Base-by-base conservation (phyloP, 1,140 invertebrate species). In the Copidosoma floridanum region DNA sequence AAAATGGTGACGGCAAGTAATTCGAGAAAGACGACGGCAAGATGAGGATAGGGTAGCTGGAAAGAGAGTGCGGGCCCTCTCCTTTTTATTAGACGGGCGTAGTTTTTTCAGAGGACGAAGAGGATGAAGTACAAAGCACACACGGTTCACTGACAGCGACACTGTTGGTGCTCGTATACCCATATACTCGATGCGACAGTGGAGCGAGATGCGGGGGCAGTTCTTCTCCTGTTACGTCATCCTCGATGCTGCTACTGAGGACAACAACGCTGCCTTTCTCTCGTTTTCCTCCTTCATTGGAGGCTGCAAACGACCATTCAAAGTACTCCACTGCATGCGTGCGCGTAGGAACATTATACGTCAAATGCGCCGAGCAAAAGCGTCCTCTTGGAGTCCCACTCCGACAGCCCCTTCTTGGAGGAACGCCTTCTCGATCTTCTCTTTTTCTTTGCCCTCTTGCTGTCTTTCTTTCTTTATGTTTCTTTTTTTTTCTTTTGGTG, bases 171-270 rank as follows among this genome's bases (percentile, higher is more conserved):
- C 10, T 12, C 23, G 16, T 47, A 23, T 18, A n/a, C 16, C 21
- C 20, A 18, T 27, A 5, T 32, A 29, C 20, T 27, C 16, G 48
- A 18, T 27, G 48, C 27, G 27, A 46, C 23, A 32, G 27, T 29
- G 27, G 48, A 35, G 48, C 48, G 48, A 32, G 48, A n/a, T n/a
- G n/a, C n/a, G n/a, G n/a, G n/a, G n/a, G n/a, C n/a, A n/a, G n/a
- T n/a, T n/a, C n/a, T n/a, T 69, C 69, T 77, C 75, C 71, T 72
- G 71, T 77, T 77, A 77, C 75, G 74, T 77, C 71, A 77, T 72
- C 29, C 32, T 12, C 2, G n/a, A n/a, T n/a, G n/a, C n/a, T n/a
- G n/a, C n/a, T n/a, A n/a, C n/a, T n/a, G n/a, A n/a, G n/a, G n/a
- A n/a, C n/a, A n/a, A n/a, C n/a, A n/a, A n/a, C n/a, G n/a, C n/a